These are phyloP conservation scores for Caenorhabditis brenneri DNA, from an alignment of 1,140 invertebrate species.

Conservation along the genomic window DNA sequence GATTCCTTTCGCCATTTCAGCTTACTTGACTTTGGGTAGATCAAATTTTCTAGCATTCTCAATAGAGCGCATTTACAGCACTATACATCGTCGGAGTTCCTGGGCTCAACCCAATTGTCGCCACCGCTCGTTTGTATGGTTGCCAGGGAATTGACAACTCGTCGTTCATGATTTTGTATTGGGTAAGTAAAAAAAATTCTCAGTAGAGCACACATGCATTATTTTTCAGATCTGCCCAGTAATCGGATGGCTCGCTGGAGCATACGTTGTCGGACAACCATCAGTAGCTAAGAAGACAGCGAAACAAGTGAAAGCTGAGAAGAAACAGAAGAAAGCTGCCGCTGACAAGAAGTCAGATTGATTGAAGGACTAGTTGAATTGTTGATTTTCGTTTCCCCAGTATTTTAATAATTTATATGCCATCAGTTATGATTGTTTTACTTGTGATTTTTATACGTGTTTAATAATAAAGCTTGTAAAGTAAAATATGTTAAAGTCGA, in stretches of 20 bases:
- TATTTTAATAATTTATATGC: too few relatives aligned
- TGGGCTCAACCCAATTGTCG: slow-evolving; percentile 65
- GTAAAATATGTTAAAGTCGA: too few relatives aligned
- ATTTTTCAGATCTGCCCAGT: slow-evolving; percentile 40
- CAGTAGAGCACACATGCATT: background rate
- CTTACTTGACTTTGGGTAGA: slow-evolving; percentile 62
- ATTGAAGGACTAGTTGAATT: background rate
- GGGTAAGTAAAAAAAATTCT: slow-evolving; percentile 35
- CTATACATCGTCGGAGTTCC: slow-evolving; percentile 63
- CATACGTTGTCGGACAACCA: background rate
- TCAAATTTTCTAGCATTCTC: too few relatives aligned
- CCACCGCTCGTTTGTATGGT: slow-evolving; percentile 60
- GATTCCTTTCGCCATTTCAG: slow-evolving; percentile 57
- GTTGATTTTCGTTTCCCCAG: too few relatives aligned
- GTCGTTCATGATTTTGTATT: slow-evolving; percentile 53
- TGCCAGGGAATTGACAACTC: slow-evolving; percentile 45
- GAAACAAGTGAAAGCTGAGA: background rate
- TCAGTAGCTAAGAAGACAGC: background rate
- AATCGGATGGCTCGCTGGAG: slow-evolving; percentile 8
- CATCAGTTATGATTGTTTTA: too few relatives aligned
- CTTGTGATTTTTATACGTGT: too few relatives aligned
- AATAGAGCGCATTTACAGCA: slow-evolving; percentile 39
- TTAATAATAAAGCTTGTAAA: too few relatives aligned
- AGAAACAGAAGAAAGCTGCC: background rate
- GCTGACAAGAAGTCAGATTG: slow-evolving; percentile 12